A percentile compares a stretch with the other conserved stretches of the same genome.
phyloP scores from a whole-genome alignment of 1,140 invertebrate species.

The Pseudoatta argentina region DNA sequence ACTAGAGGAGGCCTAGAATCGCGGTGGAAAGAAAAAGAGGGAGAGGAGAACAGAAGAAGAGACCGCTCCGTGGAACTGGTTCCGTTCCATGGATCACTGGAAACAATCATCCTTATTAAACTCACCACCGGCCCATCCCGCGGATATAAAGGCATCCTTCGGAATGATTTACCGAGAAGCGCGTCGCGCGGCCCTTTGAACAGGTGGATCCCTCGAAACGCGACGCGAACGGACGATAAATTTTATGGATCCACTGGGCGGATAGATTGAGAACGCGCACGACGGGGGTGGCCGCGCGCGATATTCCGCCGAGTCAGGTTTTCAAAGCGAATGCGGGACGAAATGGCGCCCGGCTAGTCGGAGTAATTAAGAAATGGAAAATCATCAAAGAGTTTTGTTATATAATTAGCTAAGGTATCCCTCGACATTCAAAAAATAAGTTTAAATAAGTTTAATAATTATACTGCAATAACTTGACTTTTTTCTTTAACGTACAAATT shows the following conservation, averaged over 20 bases:
- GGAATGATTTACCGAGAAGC: constrained; percentile 78
- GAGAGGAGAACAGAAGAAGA: constrained; percentile 10
- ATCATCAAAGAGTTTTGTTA: constrained; percentile 30
- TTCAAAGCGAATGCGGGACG: constrained; percentile 33
- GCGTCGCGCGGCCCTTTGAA: constrained; percentile 66
- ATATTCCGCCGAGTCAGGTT: constrained; percentile 55
- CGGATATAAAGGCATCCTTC: constrained; percentile 75
- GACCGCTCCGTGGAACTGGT: constrained; percentile 74
- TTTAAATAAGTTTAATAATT: not conserved
- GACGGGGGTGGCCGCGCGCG: constrained; percentile 52
- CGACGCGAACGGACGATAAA: constrained; percentile 58
- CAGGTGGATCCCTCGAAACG: constrained; percentile 68
- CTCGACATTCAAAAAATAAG: not conserved
- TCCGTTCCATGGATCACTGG: constrained; percentile 78
- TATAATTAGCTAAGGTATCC: not conserved
- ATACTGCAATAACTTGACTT: not conserved
- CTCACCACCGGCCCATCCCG: constrained; percentile 74
- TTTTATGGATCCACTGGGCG: constrained; percentile 55
- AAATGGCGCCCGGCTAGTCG: constrained; percentile 27
- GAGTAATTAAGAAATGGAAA: constrained; percentile 49
- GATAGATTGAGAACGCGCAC: constrained; percentile 56
- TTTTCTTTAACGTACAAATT: not conserved
- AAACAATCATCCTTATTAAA: constrained; percentile 81
- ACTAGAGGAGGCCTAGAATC: constrained; percentile 22
- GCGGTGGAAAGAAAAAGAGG: not conserved